Percentiles rank a stretch among this genome's conserved stretches.
Conservation (phyloP, 2,113 vertebrate genomes). For the Apus apus region DNA sequence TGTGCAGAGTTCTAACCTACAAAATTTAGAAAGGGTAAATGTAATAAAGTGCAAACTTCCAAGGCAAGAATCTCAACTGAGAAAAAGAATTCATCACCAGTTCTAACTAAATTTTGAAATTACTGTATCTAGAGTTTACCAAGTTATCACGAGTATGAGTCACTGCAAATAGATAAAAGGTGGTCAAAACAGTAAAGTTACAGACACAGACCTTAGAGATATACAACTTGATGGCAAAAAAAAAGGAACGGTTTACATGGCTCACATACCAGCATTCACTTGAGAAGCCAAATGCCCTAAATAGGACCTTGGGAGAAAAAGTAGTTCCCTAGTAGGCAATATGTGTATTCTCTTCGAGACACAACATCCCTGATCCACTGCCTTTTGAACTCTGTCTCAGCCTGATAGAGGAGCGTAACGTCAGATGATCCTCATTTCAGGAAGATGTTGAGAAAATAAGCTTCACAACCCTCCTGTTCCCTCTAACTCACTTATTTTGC, state of each 20-base stretch:
- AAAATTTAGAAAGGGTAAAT: neutral
- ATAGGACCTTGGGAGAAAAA: neutral
- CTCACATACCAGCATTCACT: slow-evolving; percentile 10
- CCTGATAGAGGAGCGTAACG: neutral
- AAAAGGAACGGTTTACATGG: neutral
- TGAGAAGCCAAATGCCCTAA: slow-evolving; percentile 37
- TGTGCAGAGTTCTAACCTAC: neutral
- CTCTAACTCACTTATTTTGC: neutral
- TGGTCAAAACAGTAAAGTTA: neutral
- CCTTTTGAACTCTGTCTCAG: neutral
- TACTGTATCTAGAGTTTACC: neutral
- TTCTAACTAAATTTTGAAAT: neutral
- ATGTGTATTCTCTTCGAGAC: neutral
- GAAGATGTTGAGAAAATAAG: neutral
- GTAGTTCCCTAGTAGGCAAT: neutral
- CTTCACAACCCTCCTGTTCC: neutral
- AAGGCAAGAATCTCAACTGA: neutral
- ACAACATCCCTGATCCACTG: neutral
- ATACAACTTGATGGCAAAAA: neutral
- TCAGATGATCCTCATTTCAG: neutral
- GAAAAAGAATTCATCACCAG: neutral
- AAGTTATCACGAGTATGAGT: neutral
- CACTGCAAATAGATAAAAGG: neutral
- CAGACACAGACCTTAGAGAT: neutral
- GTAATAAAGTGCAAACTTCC: neutral